Evolutionary conservation across 1,140 invertebrate species (phyloP).

Genomic region (Wasmannia auropunctata): DNA sequence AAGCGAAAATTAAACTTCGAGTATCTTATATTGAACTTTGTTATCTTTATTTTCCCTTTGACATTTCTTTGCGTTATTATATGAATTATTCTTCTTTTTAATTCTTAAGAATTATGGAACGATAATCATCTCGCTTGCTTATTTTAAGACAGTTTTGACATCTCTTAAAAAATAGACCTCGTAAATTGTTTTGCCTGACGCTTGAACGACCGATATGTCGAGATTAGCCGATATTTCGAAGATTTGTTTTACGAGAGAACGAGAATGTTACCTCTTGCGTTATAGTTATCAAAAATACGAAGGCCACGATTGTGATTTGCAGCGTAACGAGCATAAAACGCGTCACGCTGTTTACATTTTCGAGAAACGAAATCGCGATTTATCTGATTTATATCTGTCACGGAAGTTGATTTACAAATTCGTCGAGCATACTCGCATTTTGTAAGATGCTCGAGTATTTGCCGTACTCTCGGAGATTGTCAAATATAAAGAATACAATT

Average conservation of each 20-base stretch:
- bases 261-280: not conserved
- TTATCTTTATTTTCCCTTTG: not conserved
- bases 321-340: conserved; percentile 36
- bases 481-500: not conserved
- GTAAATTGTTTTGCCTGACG: not conserved
- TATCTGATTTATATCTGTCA: conserved; percentile 50
- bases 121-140: not conserved
- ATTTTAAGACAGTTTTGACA: not conserved
- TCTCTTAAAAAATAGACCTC: not conserved
- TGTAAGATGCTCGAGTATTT: conserved; percentile 11
- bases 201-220: not conserved
- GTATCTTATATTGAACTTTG: not conserved
- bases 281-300: conserved; percentile 34
- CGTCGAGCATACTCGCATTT: not conserved
- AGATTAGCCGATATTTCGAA: not conserved
- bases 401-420: conserved; percentile 53
- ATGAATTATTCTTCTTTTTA: not conserved
- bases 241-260: not conserved
- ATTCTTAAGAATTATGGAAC: not conserved
- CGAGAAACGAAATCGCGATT: conserved; percentile 24
- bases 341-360: conserved; percentile 34
- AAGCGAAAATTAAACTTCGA: not conserved
- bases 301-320: conserved; percentile 12
- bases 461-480: not conserved
- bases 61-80: not conserved